Conservation (phyloP, 2,113 vertebrate species). For the Seriola rivoliana region DNA sequence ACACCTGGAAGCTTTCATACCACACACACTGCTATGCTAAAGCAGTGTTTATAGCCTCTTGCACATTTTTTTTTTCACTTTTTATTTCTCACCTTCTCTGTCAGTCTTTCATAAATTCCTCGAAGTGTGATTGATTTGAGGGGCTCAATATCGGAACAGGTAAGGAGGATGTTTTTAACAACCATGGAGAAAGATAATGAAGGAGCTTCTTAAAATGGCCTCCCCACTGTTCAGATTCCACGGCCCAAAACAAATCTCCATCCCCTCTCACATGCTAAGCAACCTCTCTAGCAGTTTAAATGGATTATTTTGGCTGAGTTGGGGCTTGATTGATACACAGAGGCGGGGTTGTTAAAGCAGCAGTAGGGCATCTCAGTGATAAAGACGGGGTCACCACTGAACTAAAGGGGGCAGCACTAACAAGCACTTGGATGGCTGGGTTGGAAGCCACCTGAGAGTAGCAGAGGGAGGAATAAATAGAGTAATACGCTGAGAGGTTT, state of each 20-base stretch:
- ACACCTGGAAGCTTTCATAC: slow-evolving; percentile 72
- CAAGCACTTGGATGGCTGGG: slow-evolving; percentile 59
- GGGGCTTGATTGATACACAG: slow-evolving; percentile 58
- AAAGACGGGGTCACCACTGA: slow-evolving; percentile 51
- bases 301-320: slow-evolving; percentile 66
- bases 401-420: slow-evolving; percentile 76
- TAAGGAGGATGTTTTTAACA: slow-evolving; percentile 48
- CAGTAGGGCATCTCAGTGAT: slow-evolving; percentile 61
- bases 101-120: slow-evolving; percentile 64
- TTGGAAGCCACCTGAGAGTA: slow-evolving; percentile 57
- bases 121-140: slow-evolving; percentile 63
- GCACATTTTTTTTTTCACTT: slow-evolving; percentile 36
- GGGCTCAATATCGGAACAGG: slow-evolving; percentile 22
- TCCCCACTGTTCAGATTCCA: slow-evolving; percentile 15
- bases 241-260: slow-evolving; percentile 18
- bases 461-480: slow-evolving; percentile 61
- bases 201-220: slow-evolving; percentile 48
- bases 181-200: slow-evolving; percentile 41
- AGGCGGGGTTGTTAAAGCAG: slow-evolving; percentile 51
- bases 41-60: slow-evolving; percentile 69
- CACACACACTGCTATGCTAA: slow-evolving; percentile 53
- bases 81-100: slow-evolving; percentile 42
- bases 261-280: slow-evolving; percentile 27
- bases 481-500: slow-evolving; percentile 53
- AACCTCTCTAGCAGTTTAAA: slow-evolving; percentile 41